Base-by-base conservation (phyloP, 2,888 invertebrate genomes). In the Helicoverpa assulta region DNA sequence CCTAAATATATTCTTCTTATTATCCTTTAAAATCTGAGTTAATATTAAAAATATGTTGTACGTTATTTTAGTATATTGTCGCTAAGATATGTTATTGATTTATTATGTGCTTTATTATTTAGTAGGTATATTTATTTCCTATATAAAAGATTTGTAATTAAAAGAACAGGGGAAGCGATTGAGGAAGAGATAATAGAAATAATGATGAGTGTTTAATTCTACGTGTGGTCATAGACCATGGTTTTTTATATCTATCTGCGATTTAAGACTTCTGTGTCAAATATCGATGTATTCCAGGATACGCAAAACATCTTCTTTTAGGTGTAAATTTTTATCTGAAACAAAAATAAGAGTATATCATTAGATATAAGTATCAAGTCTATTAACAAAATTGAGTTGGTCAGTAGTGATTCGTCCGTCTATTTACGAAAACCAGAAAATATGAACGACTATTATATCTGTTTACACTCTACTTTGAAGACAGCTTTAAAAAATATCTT, bases 151-250 rank as follows among this genome's bases (percentile, higher is more conserved):
- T 71, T 71, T 64, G 7, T 72, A 62, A 64, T 71, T 72, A 47
- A 67, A 67, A 73, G n/a, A 72, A 59, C 50, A 55, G 62, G 67
- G 80, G 78, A 80, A 84, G 81, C 73, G 71, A 83, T 80, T 82
- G 74, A 79, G 88, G 86, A 89, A 89, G 85, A 83, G 76, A 68
- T 71, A 50, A 81, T 78, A 70, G 79, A 82, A 76, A 84, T 85
- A 84, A 79, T 79, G 67, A 71, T 77, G 55, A 63, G 51, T 83
- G 73, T 79, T 72, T 66, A 81, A 78, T 82, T 80, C 84, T 93
- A 92, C 90, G 90, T 93, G 83, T 90, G 86, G 84, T 89, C 84
- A 78, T 83, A 89, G 87, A 91, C 86, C 93, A 93, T 93, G 88
- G 76, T 91, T 74, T 80, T 80, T 78, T 60, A 54, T 55, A 78